Base-by-base conservation (phyloP, 2,113 vertebrate genomes). In the Psilopsiagon aymara region DNA sequence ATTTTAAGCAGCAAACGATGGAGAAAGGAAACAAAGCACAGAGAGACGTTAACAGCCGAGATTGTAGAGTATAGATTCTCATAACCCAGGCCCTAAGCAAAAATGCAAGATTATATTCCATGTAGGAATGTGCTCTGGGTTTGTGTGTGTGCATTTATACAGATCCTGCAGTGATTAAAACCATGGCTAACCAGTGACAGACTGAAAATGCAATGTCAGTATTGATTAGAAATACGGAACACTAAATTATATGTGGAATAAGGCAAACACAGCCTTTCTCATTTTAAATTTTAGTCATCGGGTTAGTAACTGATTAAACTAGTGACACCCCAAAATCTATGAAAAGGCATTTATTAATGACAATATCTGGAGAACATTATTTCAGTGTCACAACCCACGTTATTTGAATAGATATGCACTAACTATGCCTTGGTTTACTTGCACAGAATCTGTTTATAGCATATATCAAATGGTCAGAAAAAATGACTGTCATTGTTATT, bases 401-500 rank as follows among this genome's bases (percentile, higher is more conserved):
- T 90, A 83, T 69, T 55, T 78, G 25, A 90, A 59, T 13, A 68
- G 21, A 44, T 55, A 33, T 8, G 35, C 47, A 41, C 41, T 60
- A 85, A 31, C 24, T n/a, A 46, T 89, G 29, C 60, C 46, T 68
- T 74, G 35, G 39, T 87, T 67, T 70, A 64, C 44, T 78, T 60
- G 67, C 80, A 73, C 4, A 92, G 73, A 76, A n/a, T 87, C 57
- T 67, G 47, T 37, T 62, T 44, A 29, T 21, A 37, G 47, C 16
- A 5, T 10, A 74, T 89, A 86, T 93, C 28, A 87, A 80, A 82
- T 0, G 0, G 18, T 70, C 37, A 76, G 31, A 88, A 43, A 87
- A 88, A 85, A 82, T 79, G 5, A 68, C 77, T 69, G 67, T n/a
- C 62, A 55, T 33, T 90, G 86, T 90, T 95, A 97, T 97, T 97